Evolutionary conservation across 2,113 vertebrate species (phyloP), one percentile per base, ranked within the genome.

Genomic region (Sapajus apella): DNA sequence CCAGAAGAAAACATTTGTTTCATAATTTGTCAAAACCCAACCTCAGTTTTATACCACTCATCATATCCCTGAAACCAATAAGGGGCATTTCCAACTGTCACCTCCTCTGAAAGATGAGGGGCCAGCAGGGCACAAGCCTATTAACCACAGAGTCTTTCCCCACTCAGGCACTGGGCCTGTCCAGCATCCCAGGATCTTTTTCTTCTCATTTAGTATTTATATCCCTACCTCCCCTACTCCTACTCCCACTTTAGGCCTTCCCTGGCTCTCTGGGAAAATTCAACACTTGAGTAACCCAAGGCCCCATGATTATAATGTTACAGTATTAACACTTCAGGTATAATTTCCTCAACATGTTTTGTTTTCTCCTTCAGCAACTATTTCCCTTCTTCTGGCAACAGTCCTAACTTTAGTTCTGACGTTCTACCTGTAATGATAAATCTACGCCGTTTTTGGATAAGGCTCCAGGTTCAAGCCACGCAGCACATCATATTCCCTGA

Each of bases 191-290:
- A 58, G 58, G 37, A 83, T 87, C 40, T 87, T 91, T 45, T 56
- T 14, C 40, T 91, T 87, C 84, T 94, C 47, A 3, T 58, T 76
- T 61, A 87, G 64, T 77, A 83, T 91, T 94, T 94, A 83, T 23
- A 37, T 18, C 21, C 30, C 68, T 43, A 61, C 27, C 17, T 88
- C 37, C 55, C 47, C 7, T 2, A 56, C 1, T 56, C 18, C 25
- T 56, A 58, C 35, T 43, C 52, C 23, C 7, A 50, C 66, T 87
- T 91, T 23, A 80, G 56, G 47, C 81, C 66, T 76, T 91, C 37
- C 61, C 27, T 76, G 47, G 21, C 25, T 80, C 75, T 52, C 91
- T 27, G 40, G 47, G 87, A 94, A 96, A 94, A 96, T 68, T 87
- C 82, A 94, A 40, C 47, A 68, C 12, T 45, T 4, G 27, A 30